phyloP scores from a whole-genome alignment of 2,797 vertebrate genomes.

The Poeciliopsis paucimaculata region DNA sequence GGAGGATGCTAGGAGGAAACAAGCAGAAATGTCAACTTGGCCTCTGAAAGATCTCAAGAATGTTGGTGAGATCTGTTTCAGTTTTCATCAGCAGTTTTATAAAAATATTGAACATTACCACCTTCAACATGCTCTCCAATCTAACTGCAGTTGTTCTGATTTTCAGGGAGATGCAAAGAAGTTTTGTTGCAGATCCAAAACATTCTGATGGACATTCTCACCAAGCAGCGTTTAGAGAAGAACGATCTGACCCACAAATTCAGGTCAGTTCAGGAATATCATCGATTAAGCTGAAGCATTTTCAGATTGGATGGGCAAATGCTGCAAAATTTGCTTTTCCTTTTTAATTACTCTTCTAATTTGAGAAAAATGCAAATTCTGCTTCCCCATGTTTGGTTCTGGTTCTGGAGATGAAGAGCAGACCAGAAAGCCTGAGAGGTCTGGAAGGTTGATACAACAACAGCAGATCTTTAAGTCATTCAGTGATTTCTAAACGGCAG shows the following conservation, averaged over 20 bases:
- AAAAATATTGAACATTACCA: background rate
- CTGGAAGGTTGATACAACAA: too few species aligned
- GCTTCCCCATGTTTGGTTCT: background rate
- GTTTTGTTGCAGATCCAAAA: slow-evolving; percentile 77
- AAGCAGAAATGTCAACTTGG: slow-evolving; percentile 74
- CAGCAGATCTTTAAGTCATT: too few species aligned
- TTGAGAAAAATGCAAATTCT: background rate
- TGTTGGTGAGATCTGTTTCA: slow-evolving; percentile 66
- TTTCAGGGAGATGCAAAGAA: slow-evolving; percentile 55
- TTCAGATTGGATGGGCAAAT: background rate
- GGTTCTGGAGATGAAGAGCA: too few species aligned
- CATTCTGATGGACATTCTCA: slow-evolving; percentile 73
- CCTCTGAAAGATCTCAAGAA: slow-evolving; percentile 72
- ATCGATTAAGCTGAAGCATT: background rate
- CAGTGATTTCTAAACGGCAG: too few species aligned
- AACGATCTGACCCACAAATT: slow-evolving; percentile 80
- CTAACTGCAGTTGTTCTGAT: slow-evolving; percentile 17
- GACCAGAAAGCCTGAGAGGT: too few species aligned
- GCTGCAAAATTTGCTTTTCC: background rate
- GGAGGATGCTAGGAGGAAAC: slow-evolving; percentile 75
- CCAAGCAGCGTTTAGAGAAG: slow-evolving; percentile 80
- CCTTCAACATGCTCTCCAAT: background rate
- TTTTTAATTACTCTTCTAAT: background rate
- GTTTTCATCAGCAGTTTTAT: background rate
- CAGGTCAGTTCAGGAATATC: slow-evolving; percentile 69